Evolutionary conservation across 1,140 invertebrate genomes (phyloP).

Genomic region (Trachymyrmex cornetzi): DNA sequence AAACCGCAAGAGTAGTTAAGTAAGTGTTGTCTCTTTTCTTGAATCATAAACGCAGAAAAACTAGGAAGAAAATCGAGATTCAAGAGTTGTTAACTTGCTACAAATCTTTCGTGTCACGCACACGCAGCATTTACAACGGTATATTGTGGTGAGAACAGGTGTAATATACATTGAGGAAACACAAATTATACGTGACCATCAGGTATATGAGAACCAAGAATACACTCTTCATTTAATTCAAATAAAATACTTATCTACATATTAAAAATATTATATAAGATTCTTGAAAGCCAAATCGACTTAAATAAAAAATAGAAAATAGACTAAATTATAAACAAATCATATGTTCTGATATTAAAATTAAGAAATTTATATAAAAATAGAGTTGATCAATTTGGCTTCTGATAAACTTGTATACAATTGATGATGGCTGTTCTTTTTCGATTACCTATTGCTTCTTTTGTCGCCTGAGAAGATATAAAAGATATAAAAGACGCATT

Average conservation of each 20-base stretch:
- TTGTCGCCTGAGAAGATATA: background rate
- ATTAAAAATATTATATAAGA: background rate
- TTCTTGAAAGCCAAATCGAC: background rate
- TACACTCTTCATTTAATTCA: background rate
- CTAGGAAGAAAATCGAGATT: conserved; percentile 36
- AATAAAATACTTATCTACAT: background rate
- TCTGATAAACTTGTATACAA: background rate
- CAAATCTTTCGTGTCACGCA: conserved; percentile 47
- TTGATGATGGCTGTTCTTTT: background rate
- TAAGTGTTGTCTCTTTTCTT: background rate
- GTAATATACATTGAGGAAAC: conserved; percentile 57
- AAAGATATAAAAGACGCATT: background rate
- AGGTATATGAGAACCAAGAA: background rate
- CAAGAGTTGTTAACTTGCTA: conserved; percentile 11
- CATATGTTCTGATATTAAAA: background rate
- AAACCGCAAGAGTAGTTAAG: background rate
- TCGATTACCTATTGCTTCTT: background rate
- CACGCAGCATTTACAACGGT: conserved; percentile 24
- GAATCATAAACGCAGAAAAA: conserved; percentile 1
- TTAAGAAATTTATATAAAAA: background rate
- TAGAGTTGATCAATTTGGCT: background rate
- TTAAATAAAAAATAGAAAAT: background rate
- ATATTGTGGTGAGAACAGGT: conserved; percentile 69
- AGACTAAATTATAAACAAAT: background rate
- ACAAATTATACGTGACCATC: conserved; percentile 14